Percentiles rank a stretch among this genome's conserved stretches.
These are phyloP conservation scores for Albula goreensis DNA, from an alignment of 2,113 vertebrate species.

Conservation along the genomic window DNA sequence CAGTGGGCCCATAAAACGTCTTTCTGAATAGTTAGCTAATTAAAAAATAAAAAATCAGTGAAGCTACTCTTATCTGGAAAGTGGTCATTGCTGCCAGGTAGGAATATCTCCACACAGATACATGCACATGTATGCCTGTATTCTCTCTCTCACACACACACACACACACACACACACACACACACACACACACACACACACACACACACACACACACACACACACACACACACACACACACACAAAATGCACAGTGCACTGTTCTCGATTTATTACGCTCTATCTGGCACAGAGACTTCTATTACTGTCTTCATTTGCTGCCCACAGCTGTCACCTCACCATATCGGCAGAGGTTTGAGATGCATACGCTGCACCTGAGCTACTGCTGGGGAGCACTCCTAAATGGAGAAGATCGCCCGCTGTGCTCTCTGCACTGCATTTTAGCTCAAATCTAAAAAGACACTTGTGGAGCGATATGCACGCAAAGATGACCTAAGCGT, in stretches of 20 bases:
- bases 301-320: conserved; percentile 68
- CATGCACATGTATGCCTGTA: background rate
- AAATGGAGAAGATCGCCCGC: background rate
- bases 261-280: conserved; percentile 63
- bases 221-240: conserved; percentile 36
- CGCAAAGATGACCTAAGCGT: background rate
- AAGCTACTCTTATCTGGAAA: conserved; percentile 68
- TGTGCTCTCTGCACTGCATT: background rate
- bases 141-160: conserved; percentile 39
- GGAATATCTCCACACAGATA: conserved; percentile 54
- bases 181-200: conserved; percentile 46
- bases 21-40: too few species aligned
- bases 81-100: conserved; percentile 61
- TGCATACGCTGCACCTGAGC: conserved; percentile 68
- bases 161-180: conserved; percentile 23
- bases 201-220: conserved; percentile 4
- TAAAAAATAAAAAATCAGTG: conserved; percentile 50
- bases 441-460: background rate
- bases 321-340: conserved; percentile 73
- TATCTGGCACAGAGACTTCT: conserved; percentile 59
- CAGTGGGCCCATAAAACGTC: too few species aligned
- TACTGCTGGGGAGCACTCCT: conserved; percentile 50
- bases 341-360: conserved; percentile 61
- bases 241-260: conserved; percentile 31
- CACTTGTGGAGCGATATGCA: background rate